Evolutionary conservation across 2,888 invertebrate species (phyloP).

Genomic region (Drosophila macrothrix): DNA sequence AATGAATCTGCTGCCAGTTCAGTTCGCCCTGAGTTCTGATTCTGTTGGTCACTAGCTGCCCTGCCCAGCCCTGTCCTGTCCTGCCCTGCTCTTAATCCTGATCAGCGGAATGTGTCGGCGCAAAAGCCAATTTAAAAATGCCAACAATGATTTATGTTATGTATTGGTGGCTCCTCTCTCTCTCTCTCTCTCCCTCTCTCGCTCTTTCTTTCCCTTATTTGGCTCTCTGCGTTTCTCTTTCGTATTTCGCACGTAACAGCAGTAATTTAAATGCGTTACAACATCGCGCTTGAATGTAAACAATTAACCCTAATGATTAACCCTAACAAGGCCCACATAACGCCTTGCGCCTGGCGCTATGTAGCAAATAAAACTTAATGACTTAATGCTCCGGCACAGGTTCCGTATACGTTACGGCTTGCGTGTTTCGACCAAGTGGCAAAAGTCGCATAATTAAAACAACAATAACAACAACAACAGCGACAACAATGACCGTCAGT

Average conservation of each 20-base stretch:
- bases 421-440: slow-evolving; percentile 66
- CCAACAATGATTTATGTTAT: slow-evolving; percentile 83
- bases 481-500: slow-evolving; percentile 39
- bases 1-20: slow-evolving; percentile 41
- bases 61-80: background rate
- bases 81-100: slow-evolving; percentile 62
- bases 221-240: background rate
- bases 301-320: slow-evolving; percentile 80
- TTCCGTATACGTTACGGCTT: slow-evolving; percentile 40
- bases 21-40: slow-evolving; percentile 5
- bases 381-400: slow-evolving; percentile 69
- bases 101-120: slow-evolving; percentile 71
- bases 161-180: slow-evolving; percentile 6
- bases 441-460: slow-evolving; percentile 76
- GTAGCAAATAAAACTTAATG: slow-evolving; percentile 76
- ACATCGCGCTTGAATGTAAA: slow-evolving; percentile 73
- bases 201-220: background rate
- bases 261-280: slow-evolving; percentile 57
- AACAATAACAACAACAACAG: slow-evolving; percentile 29
- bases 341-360: slow-evolving; percentile 27
- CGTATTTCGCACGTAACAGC: slow-evolving; percentile 21
- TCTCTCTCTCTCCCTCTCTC: background rate
- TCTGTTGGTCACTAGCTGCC: slow-evolving; percentile 9
- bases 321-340: slow-evolving; percentile 47
- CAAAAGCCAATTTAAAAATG: slow-evolving; percentile 83